Percentiles rank a stretch among this genome's conserved stretches.
Conservation (phyloP, 2,797 vertebrate species). For the Taenioides sp. region DNA sequence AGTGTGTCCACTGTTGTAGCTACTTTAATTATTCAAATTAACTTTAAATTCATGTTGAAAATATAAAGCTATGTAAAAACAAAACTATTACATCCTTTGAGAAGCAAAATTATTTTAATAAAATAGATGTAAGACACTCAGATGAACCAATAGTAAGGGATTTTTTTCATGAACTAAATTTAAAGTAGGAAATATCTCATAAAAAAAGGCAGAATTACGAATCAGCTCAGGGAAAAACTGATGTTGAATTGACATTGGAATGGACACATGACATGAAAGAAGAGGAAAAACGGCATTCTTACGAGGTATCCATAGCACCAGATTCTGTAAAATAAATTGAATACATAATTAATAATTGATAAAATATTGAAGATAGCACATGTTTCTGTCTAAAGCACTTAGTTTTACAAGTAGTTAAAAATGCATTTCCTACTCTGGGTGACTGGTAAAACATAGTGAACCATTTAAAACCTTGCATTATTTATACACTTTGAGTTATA, state of each 20-base stretch:
- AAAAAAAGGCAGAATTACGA: not conserved
- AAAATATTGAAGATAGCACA: not conserved
- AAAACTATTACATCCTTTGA: slow-evolving; percentile 18
- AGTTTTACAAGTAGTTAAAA: not conserved
- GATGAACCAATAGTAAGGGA: slow-evolving; percentile 23
- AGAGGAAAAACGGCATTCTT: slow-evolving; percentile 50
- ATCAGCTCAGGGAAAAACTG: slow-evolving; percentile 7
- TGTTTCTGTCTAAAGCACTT: not conserved
- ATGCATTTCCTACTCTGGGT: not conserved
- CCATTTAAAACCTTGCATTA: not conserved
- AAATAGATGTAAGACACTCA: slow-evolving; percentile 42
- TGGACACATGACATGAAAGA: slow-evolving; percentile 25
- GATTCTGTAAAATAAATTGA: slow-evolving; percentile 66
- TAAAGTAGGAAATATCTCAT: slow-evolving; percentile 18
- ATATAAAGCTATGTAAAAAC: not conserved
- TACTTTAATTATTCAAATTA: not conserved
- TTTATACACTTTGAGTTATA: not conserved
- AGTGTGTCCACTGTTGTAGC: too few species aligned
- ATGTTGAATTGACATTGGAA: slow-evolving; percentile 19
- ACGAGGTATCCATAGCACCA: slow-evolving; percentile 76
- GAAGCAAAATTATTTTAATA: slow-evolving; percentile 54
- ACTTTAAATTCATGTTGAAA: not conserved
- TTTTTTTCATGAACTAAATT: slow-evolving; percentile 43
- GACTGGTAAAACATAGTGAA: too few species aligned
- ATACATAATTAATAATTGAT: not conserved